Evolutionary conservation across 35 echinoderm and acorn worm genomes (phyloP), one percentile per base, ranked within the genome.

Genomic region (Lytechinus variegatus): DNA sequence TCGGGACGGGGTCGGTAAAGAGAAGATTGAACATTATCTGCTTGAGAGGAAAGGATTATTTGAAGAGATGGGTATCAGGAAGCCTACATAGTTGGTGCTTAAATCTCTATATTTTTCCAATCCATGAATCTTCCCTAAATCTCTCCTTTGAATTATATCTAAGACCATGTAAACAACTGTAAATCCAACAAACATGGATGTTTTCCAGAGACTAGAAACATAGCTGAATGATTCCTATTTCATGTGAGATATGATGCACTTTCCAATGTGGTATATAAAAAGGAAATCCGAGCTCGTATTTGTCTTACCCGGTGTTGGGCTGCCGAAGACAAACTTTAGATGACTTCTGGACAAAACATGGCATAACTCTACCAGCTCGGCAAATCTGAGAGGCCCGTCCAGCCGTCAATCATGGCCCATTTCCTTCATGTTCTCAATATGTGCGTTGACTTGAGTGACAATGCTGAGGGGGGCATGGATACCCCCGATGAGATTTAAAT

Each of bases 251-350:
- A 90, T 54, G 28, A 10, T 90, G 29, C 52, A 90, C 88, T 90
- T 90, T 90, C 29, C 29, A 44, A 13, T 21, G 4, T 54, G 88
- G 11, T 10, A 52, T 10, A 52, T 29, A 90, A 28, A 9, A 44
- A 5, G 5, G 88, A 90, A 19, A 90, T 90, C 16, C 24, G 88
- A 90, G 3, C 88, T 33, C 13, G 19, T 90, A 90, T 90, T 90
- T 90, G 52, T 90, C 29, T 90, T 90, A 51, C 88, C 88, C 88
- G 52, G 52, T 90, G 88, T 90, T 90, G 24, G 88, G 88, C 29
- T 54, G 88, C 27, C 2, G 28, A 52, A 90, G 88, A 90, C 88
- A 90, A 90, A 90, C 88, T 90, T 44, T 90, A 54, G 88, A 90
- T 54, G 52, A 44, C 88, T 90, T 54, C 52, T 52, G 52, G 88